A percentile compares a stretch with the other conserved stretches of the same genome.
These are phyloP conservation scores for Diplodus puntazzo DNA, from an alignment of 2,797 vertebrate species.

Conservation along the genomic window DNA sequence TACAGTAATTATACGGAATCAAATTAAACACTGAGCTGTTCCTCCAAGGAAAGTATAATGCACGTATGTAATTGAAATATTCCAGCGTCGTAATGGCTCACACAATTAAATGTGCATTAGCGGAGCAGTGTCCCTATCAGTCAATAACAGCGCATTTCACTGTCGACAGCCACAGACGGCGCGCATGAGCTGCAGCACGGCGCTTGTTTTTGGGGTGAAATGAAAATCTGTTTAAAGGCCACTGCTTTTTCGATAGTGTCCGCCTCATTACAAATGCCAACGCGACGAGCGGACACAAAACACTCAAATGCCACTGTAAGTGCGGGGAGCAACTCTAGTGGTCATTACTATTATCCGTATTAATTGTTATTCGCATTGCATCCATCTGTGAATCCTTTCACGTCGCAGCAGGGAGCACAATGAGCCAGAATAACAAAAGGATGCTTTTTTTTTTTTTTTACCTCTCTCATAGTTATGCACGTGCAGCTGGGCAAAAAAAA, in stretches of 20 bases:
- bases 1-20: conserved; percentile 80
- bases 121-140: conserved; percentile 69
- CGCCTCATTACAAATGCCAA: conserved; percentile 52
- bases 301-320: conserved; percentile 34
- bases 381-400: conserved; percentile 30
- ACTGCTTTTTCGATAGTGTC: conserved; percentile 46
- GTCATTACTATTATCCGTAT: conserved; percentile 28
- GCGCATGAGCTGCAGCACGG: conserved; percentile 16
- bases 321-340: conserved; percentile 25
- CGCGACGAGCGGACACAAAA: conserved; percentile 32
- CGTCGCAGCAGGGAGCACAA: conserved; percentile 23
- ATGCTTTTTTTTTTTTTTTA: conserved; percentile 16
- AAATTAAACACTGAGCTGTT: conserved; percentile 77
- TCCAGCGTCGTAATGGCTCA: conserved; percentile 78
- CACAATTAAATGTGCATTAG: conserved; percentile 84
- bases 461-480: conserved; percentile 3
- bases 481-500: neutral
- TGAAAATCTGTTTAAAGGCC: conserved; percentile 46
- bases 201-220: conserved; percentile 31
- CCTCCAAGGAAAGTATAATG: conserved; percentile 74
- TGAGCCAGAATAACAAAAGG: conserved; percentile 28
- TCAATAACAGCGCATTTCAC: conserved; percentile 63
- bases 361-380: conserved; percentile 45
- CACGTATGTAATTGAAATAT: conserved; percentile 83
- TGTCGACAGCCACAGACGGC: conserved; percentile 35